phyloP scores from a whole-genome alignment of 2,113 vertebrate species.

The Eonycteris spelaea region DNA sequence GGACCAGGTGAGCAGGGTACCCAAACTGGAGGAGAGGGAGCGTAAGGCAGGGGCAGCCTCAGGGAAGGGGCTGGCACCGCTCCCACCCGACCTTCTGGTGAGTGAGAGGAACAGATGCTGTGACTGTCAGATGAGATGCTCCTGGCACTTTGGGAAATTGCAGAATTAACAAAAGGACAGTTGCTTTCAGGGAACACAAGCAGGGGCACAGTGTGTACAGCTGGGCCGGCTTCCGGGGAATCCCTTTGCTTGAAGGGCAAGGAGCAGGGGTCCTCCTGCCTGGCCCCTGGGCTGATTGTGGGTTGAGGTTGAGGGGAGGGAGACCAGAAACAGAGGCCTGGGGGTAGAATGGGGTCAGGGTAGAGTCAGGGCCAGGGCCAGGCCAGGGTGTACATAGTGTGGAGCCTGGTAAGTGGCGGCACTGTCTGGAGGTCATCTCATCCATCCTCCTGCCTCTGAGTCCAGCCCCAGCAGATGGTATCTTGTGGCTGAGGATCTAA shows the following conservation, averaged over 20 bases:
- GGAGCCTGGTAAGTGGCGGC: not conserved
- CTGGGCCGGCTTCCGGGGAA: slow-evolving; percentile 50
- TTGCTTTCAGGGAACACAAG: slow-evolving; percentile 49
- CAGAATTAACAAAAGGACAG: slow-evolving; percentile 65
- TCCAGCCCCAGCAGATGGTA: slow-evolving; percentile 57
- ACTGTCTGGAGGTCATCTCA: slow-evolving; percentile 47
- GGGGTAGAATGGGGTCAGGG: not conserved
- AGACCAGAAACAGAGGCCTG: not conserved
- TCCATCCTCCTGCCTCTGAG: slow-evolving; percentile 44
- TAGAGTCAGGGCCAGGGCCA: not conserved
- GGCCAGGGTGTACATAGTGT: not conserved
- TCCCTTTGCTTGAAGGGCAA: not conserved
- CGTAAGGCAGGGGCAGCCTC: not conserved
- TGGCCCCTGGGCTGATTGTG: not conserved
- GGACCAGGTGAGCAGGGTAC: not conserved
- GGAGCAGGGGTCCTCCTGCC: not conserved
- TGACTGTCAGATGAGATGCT: slow-evolving; percentile 69
- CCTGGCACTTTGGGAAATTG: slow-evolving; percentile 74
- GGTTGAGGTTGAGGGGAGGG: not conserved
- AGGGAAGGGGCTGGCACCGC: slow-evolving; percentile 32
- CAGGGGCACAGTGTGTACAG: not conserved
- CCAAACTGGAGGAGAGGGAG: not conserved
- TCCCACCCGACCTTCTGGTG: slow-evolving; percentile 69
- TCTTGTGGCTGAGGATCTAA: slow-evolving; percentile 5
- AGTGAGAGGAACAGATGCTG: slow-evolving; percentile 71